phyloP scores from a whole-genome alignment of 2,797 vertebrate species.

The Gymnoscopelus braueri region DNA sequence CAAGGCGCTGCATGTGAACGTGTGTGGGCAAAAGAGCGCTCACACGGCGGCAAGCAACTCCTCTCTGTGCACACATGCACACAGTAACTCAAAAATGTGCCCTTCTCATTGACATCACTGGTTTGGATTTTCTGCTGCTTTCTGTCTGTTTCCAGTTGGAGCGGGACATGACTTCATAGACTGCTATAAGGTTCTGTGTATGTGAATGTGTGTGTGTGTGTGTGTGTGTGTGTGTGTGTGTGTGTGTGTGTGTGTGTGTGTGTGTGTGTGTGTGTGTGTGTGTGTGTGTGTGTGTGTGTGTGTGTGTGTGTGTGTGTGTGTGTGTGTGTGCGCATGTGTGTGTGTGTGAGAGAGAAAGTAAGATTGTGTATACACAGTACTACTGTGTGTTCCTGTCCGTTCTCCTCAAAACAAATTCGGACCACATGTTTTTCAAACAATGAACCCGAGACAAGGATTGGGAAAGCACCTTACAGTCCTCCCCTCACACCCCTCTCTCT shows the following conservation, averaged over 20 bases:
- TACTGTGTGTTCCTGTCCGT: slow-evolving; percentile 68
- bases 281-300: slow-evolving; percentile 8
- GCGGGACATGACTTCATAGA: slow-evolving; percentile 50
- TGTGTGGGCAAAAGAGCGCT: no score
- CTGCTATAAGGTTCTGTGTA: slow-evolving; percentile 18
- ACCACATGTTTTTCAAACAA: slow-evolving; percentile 76
- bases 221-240: slow-evolving; percentile 23
- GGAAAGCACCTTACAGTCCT: slow-evolving; percentile 74
- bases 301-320: slow-evolving; percentile 8
- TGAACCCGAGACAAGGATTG: slow-evolving; percentile 64
- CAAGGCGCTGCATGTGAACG: no score
- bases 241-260: slow-evolving; percentile 15
- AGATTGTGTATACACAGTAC: slow-evolving; percentile 29
- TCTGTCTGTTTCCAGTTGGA: slow-evolving; percentile 44
- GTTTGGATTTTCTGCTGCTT: slow-evolving; percentile 45
- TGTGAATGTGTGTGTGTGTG: slow-evolving; percentile 24
- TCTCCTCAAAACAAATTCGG: slow-evolving; percentile 67
- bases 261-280: slow-evolving; percentile 9
- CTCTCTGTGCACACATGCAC: not conserved
- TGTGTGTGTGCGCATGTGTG: not conserved
- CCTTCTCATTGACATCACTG: slow-evolving; percentile 33
- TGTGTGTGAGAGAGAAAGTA: not conserved
- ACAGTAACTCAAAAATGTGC: slow-evolving; percentile 25
- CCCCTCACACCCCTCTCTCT: slow-evolving; percentile 8
- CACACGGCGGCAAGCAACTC: no score